Percentiles rank a stretch among this genome's conserved stretches.
phyloP scores from a whole-genome alignment of 2,797 vertebrate genomes.

The Eulemur rubriventer region DNA sequence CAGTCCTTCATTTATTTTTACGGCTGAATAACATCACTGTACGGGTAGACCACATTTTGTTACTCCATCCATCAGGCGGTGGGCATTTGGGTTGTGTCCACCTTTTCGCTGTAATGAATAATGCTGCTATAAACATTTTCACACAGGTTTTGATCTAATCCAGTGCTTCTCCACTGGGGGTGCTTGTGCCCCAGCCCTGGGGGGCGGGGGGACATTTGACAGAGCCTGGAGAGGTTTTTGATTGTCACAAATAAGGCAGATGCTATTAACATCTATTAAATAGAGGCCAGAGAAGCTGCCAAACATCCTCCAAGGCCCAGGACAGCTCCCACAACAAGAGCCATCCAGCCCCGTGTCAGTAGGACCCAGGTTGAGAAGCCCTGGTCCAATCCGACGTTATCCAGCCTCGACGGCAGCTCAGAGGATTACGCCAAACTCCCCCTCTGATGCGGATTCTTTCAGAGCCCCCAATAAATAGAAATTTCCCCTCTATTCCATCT shows the following conservation, averaged over 20 bases:
- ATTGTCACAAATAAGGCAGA: neutral
- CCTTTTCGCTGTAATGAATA: rapidly evolving
- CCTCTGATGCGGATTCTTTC: neutral
- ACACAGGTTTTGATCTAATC: neutral
- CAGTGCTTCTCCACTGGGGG: neutral
- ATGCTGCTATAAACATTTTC: neutral
- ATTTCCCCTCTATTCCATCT: neutral
- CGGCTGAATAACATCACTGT: neutral
- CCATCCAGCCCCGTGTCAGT: neutral
- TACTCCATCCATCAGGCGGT: rapidly evolving
- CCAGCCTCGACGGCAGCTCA: neutral
- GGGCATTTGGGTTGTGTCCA: neutral
- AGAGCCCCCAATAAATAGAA: rapidly evolving
- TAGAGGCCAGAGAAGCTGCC: neutral
- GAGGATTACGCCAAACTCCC: neutral
- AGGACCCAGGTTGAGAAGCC: rapidly evolving
- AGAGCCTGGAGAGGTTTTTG: neutral
- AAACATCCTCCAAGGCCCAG: neutral
- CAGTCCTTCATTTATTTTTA: neutral
- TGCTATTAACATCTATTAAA: neutral
- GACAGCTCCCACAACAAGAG: rapidly evolving
- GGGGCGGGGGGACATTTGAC: rapidly evolving
- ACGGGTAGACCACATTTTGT: rapidly evolving
- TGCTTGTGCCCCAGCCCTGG: rapidly evolving
- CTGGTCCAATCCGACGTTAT: neutral